Conservation (phyloP, 2,113 vertebrate species). For the Sialia sialis region DNA sequence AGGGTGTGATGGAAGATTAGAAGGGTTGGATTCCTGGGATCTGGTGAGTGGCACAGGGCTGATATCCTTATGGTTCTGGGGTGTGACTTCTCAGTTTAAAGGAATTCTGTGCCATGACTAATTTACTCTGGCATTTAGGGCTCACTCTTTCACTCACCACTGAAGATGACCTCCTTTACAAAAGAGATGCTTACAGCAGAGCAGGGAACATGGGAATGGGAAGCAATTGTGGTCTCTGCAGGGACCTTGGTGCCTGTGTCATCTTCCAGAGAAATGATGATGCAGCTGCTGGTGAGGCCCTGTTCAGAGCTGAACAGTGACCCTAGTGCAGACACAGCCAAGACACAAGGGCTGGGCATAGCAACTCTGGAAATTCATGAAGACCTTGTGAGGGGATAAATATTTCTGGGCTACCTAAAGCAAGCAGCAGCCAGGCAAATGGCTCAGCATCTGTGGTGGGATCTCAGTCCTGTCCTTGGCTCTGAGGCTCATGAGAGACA, state of each 20-base stretch:
- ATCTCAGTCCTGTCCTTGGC: background rate
- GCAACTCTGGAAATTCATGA: background rate
- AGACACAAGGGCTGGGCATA: background rate
- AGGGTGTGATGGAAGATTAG: background rate
- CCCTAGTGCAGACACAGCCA: background rate
- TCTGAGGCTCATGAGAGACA: background rate
- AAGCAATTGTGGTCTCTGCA: background rate
- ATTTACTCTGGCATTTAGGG: conserved; percentile 29
- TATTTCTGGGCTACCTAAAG: background rate
- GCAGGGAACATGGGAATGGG: background rate
- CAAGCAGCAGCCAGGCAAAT: background rate
- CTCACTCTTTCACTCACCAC: background rate
- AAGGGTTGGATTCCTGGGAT: background rate
- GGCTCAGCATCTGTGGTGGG: background rate
- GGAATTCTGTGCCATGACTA: conserved; percentile 20
- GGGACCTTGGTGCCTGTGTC: background rate
- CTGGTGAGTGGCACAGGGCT: background rate
- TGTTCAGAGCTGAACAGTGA: background rate
- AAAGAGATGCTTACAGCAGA: background rate
- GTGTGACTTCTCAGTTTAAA: conserved; percentile 35
- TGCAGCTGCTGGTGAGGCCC: background rate
- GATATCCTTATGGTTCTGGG: background rate
- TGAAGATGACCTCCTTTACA: background rate
- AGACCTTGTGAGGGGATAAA: background rate
- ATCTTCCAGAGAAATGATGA: background rate